Evolutionary conservation across 1,140 invertebrate genomes (phyloP).

Genomic region (Apocrypta bakeri): DNA sequence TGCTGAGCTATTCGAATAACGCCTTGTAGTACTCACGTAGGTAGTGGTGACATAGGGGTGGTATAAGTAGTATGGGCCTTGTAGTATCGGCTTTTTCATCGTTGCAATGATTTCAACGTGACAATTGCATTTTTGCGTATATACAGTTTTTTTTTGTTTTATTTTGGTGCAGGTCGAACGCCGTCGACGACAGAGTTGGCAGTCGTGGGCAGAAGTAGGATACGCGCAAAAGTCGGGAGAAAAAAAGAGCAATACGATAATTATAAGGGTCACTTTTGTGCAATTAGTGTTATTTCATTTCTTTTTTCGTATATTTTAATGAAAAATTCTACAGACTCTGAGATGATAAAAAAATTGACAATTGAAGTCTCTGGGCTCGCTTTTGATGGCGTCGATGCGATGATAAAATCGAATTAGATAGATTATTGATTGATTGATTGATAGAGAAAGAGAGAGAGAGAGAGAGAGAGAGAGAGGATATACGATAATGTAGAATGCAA

Average conservation of each 20-base stretch:
- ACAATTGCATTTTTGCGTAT: conserved; percentile 16
- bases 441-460: background rate
- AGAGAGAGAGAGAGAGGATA: background rate
- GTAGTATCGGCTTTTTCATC: conserved; percentile 37
- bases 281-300: background rate
- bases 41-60: conserved; percentile 24
- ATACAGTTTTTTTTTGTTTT: background rate
- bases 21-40: conserved; percentile 47
- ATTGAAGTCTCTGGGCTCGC: conserved; percentile 29
- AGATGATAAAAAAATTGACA: conserved; percentile 13
- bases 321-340: background rate
- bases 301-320: background rate
- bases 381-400: conserved; percentile 28
- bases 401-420: too few relatives aligned
- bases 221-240: conserved; percentile 13
- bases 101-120: conserved; percentile 30
- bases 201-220: conserved; percentile 1
- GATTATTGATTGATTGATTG: too few relatives aligned
- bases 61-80: conserved; percentile 43
- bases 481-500: background rate
- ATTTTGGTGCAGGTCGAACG: conserved; percentile 23
- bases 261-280: conserved; percentile 6
- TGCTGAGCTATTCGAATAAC: background rate
- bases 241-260: conserved; percentile 42
- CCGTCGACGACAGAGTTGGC: background rate